Evolutionary conservation across 2,888 invertebrate species (phyloP).

Genomic region (Chesias legatella): DNA sequence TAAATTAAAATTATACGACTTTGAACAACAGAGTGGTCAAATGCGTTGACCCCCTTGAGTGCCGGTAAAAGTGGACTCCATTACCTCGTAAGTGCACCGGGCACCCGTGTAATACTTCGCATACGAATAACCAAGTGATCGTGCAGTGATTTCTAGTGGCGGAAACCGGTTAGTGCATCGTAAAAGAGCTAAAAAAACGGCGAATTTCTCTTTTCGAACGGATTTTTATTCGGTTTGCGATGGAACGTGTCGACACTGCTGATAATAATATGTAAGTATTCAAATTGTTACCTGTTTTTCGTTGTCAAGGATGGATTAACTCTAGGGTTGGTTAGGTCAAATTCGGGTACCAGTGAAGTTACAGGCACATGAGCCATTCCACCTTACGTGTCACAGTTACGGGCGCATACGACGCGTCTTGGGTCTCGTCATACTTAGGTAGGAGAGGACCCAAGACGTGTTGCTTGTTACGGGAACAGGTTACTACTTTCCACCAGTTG

Average conservation of each 20-base stretch:
- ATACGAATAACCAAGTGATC: slow-evolving; percentile 1
- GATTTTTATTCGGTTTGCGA: slow-evolving; percentile 40
- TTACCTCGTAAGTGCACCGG: too few species aligned
- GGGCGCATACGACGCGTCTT: too few species aligned
- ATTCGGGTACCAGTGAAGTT: too few species aligned
- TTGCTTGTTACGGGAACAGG: too few species aligned
- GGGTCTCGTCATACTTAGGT: too few species aligned
- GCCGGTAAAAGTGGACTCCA: slow-evolving; percentile 28
- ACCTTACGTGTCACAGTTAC: too few species aligned
- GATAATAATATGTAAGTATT: slow-evolving; percentile 44
- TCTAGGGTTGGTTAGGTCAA: too few species aligned
- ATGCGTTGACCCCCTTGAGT: slow-evolving; percentile 16
- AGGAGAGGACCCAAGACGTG: too few species aligned
- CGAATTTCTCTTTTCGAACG: slow-evolving; percentile 41
- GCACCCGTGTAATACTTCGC: slow-evolving; percentile 5
- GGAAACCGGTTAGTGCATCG: slow-evolving; percentile 13
- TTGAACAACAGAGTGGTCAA: slow-evolving; percentile 23
- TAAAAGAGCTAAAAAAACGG: slow-evolving; percentile 25
- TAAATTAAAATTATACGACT: slow-evolving; percentile 28
- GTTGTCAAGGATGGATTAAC: too few species aligned
- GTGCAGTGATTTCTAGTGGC: slow-evolving; percentile 15
- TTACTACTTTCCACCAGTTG: too few species aligned
- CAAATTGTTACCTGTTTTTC: slow-evolving; percentile 4
- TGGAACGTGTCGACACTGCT: slow-evolving; percentile 30
- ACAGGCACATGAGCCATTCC: too few species aligned